These are phyloP conservation scores for Lithobates pipiens DNA, from an alignment of 2,797 vertebrate genomes.

Conservation along the genomic window DNA sequence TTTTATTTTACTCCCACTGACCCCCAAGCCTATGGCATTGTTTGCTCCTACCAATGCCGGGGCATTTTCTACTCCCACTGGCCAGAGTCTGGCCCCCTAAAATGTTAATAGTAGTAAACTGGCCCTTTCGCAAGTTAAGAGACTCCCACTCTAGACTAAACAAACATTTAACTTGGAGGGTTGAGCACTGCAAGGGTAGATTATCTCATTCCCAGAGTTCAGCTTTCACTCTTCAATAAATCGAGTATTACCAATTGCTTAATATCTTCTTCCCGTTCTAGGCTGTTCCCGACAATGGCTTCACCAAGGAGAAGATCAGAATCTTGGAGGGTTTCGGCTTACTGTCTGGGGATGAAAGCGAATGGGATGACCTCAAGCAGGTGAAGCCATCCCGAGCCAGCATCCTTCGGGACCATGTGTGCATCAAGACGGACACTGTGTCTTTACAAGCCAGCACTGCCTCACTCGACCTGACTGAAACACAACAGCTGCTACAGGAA, in stretches of 20 bases:
- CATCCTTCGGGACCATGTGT: constrained; percentile 90
- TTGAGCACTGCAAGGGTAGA: too few relatives aligned
- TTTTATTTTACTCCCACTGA: too few relatives aligned
- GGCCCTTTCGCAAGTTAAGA: too few relatives aligned
- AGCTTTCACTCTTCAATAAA: background rate
- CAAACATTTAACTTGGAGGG: too few relatives aligned
- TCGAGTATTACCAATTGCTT: too few relatives aligned
- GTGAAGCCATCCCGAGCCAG: constrained; percentile 89
- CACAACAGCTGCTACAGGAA: constrained; percentile 95
- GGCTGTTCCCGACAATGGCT: constrained; percentile 86
- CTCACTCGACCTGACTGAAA: constrained; percentile 93
- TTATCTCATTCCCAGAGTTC: too few relatives aligned
- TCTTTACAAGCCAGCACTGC: constrained; percentile 96
- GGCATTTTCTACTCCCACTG: too few relatives aligned
- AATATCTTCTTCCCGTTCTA: constrained; percentile 66
- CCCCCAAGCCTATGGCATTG: too few relatives aligned
- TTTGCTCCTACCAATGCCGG: too few relatives aligned
- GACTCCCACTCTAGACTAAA: too few relatives aligned
- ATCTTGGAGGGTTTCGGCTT: constrained; percentile 97
- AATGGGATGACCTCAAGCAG: constrained; percentile 97
- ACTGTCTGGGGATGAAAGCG: constrained; percentile 89
- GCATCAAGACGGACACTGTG: constrained; percentile 96
- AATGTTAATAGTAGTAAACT: too few relatives aligned
- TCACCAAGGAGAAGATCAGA: constrained; percentile 97
- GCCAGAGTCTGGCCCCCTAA: too few relatives aligned